Evolutionary conservation across 2,888 invertebrate genomes (phyloP), one percentile per base, ranked within the genome.

Genomic region (Calliphora vomitoria): DNA sequence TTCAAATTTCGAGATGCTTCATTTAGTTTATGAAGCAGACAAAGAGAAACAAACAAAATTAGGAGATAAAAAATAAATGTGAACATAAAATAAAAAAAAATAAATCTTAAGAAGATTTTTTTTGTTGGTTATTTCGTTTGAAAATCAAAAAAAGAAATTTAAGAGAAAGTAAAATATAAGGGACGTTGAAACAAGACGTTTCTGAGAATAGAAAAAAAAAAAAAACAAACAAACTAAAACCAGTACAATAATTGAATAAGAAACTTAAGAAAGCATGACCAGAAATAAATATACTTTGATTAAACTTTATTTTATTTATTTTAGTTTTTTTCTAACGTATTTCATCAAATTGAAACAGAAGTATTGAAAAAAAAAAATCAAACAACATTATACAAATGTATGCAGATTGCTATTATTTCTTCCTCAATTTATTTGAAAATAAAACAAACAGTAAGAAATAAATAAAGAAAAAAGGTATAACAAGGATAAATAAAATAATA

Each of bases 221-320:
- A n/a, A n/a, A n/a, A n/a, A n/a, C n/a, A n/a, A 1, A 35, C n/a
- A 76, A 66, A 3, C 69, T 4, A n/a, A 41, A 15, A 20, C 35
- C 35, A 35, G 35, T 15, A 74, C 55, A 50, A 72, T 47, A 82
- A 72, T 66, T 72, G 31, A 62, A 86, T 71, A 58, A 58, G 55
- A 58, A 44, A 41, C 47, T 80, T 62, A 62, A 31, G 35, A 58
- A 47, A 66, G 13, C 60, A 62, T 68, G 78, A 68, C 68, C 60
- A 50, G 55, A 68, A 71, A 25, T 66, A 60, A 60, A 64, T 68
- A n/a, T n/a, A 58, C 41, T 78, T 68, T 78, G 20, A 68, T 78
- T 55, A 44, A 41, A 58, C 31, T 64, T 38, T 38, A 18, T 38
- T 25, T 20, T 55, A n/a, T 50, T 76, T 50, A 25, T 50, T 38